Evolutionary conservation across 2,888 invertebrate genomes (phyloP), one percentile per base, ranked within the genome.

Genomic region (Spisula subtruncata): DNA sequence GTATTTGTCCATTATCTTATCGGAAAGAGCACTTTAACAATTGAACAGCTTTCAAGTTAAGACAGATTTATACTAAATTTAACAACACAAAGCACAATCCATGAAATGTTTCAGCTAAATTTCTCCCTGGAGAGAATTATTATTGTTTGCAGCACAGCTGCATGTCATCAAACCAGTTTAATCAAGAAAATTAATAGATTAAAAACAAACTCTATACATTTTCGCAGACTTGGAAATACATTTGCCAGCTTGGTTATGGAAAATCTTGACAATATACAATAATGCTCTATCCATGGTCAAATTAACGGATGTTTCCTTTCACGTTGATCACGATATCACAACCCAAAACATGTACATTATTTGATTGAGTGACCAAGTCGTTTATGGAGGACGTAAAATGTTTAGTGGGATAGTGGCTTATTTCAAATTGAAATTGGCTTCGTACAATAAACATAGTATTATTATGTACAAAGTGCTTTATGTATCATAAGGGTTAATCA

Each of bases 161-260:
- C 60, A n/a, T n/a, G n/a, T n/a, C n/a, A 66, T 66, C 60, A 66
- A 66, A 66, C 25, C 60, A 25, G 60, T 25, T 66, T 25, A 66
- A 66, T 66, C 60, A 66, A 25, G 60, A 66, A n/a, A 66, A 66
- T 25, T 20, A 25, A 66, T 51, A 66, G 25, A n/a, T 25, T 20
- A 25, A 66, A 66, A 66, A 66, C 20, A 66, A 16, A 2, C 41
- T 41, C 41, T 5, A 51, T 51, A 51, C 5, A 51, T 51, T 51
- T 25, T 25, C 6, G 8, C 60, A 10, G 60, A 66, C 25, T 66
- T 66, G 60, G 25, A 66, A n/a, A n/a, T 25, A 66, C n/a, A 25
- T 66, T 10, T 25, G n/a, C 60, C n/a, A 5, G n/a, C 60, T 66
- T n/a, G 60, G 60, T 66, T 66, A n/a, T 25, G 6, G n/a, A 10